Percentiles rank a stretch among this genome's conserved stretches.
These are phyloP conservation scores for Sympetrum striolatum DNA, from an alignment of 2,888 invertebrate species.

Conservation along the genomic window DNA sequence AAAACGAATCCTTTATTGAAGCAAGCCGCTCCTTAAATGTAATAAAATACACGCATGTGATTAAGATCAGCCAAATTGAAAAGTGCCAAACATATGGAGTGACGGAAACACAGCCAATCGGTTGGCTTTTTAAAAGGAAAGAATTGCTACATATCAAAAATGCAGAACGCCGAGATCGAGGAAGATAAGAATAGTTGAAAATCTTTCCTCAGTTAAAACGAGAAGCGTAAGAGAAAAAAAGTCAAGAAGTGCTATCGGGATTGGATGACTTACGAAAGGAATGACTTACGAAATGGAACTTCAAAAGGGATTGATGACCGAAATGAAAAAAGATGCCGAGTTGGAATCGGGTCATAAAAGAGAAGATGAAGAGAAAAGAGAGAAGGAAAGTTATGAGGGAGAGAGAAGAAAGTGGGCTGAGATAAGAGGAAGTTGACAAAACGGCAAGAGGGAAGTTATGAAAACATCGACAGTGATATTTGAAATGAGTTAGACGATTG, in stretches of 20 bases:
- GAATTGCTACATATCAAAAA: too few relatives aligned
- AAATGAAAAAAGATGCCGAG: background rate
- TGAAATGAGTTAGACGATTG: background rate
- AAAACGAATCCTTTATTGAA: too few relatives aligned
- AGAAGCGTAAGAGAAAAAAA: background rate
- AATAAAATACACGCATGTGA: too few relatives aligned
- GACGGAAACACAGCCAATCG: too few relatives aligned
- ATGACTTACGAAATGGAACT: background rate
- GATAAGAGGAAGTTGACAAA: background rate
- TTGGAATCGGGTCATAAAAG: background rate
- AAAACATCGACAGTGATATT: background rate
- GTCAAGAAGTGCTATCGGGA: too few relatives aligned
- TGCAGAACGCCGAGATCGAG: too few relatives aligned
- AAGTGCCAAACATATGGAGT: too few relatives aligned
- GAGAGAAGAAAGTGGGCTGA: background rate
- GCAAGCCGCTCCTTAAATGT: too few relatives aligned
- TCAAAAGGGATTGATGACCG: background rate
- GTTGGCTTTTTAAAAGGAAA: too few relatives aligned
- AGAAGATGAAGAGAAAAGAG: background rate
- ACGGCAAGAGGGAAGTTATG: background rate
- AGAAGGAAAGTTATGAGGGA: background rate
- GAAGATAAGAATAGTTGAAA: too few relatives aligned
- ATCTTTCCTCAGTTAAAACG: background rate
- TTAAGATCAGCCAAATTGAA: too few relatives aligned
- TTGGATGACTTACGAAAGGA: background rate